Conservation (phyloP, 1,140 invertebrate genomes). For the Anthonomus grandis region DNA sequence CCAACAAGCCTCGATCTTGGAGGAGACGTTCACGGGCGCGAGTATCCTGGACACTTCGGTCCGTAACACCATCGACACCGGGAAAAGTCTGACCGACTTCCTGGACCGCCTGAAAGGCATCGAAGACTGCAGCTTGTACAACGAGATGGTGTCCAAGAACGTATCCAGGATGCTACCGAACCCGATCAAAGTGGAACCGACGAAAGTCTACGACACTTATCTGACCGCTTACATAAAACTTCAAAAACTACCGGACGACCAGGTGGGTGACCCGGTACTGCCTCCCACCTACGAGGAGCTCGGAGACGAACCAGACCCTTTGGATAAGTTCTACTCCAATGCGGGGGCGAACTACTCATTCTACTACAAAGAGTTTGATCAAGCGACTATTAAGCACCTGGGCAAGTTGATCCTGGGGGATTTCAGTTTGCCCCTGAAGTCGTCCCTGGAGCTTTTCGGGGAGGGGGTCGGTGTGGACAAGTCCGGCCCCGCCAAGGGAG, state of each 20-base stretch:
- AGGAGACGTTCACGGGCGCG: slow-evolving; percentile 45
- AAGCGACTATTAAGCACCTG: slow-evolving; percentile 52
- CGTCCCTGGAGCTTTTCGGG: slow-evolving; percentile 41
- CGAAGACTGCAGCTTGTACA: background rate
- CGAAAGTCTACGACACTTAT: slow-evolving; percentile 49
- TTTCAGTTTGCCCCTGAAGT: slow-evolving; percentile 48
- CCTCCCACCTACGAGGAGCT: slow-evolving; percentile 28
- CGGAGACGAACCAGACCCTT: slow-evolving; percentile 48
- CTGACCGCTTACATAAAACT: slow-evolving; percentile 56
- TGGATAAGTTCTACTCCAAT: slow-evolving; percentile 57
- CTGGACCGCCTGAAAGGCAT: background rate
- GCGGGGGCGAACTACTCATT: slow-evolving; percentile 55
- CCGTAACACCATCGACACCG: slow-evolving; percentile 8
- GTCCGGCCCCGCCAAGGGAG: background rate
- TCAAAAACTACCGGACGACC: slow-evolving; percentile 46
- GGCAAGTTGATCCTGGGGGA: slow-evolving; percentile 57
- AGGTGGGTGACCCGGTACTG: slow-evolving; percentile 47
- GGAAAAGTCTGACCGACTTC: slow-evolving; percentile 13
- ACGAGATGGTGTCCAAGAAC: background rate
- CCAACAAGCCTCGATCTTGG: slow-evolving; percentile 55
- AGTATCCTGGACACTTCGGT: background rate
- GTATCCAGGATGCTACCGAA: slow-evolving; percentile 31
- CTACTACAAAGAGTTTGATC: slow-evolving; percentile 55
- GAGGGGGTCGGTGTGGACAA: background rate
- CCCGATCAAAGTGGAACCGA: slow-evolving; percentile 13